Base-by-base conservation (phyloP, 2,888 invertebrate genomes). In the Limulus polyphemus region DNA sequence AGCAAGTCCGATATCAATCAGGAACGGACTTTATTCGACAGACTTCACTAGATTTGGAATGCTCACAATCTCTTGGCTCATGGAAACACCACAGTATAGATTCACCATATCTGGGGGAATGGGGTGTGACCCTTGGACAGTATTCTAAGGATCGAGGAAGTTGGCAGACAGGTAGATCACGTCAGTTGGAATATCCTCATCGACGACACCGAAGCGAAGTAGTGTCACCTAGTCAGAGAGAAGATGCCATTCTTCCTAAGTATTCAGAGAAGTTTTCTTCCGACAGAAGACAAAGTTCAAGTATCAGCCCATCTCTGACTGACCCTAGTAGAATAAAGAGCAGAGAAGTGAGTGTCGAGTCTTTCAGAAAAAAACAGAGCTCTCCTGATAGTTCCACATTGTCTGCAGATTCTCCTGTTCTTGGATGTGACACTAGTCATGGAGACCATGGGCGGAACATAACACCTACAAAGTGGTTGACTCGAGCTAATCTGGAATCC, bases 61-160 rank as follows among this genome's bases (percentile, higher is more conserved):
- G 32, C 7, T 32, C 32, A 32, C 32, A 32, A 68, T 72, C 61
- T 46, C 59, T 62, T 49, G 62, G 62, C 13, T 65, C 65, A 16
- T 63, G 65, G 63, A 65, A 63, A 14, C 65, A 63, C 32, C 63
- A 65, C 48, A 61, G 62, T 14, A 54, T 62, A 17, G 63, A 65
- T 11, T 60, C 61, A 32, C 32, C 32, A 32, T 32, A 32, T 1
- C 32, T 32, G 32, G 32, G 32, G 3, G 32, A 32, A 32, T 32
- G 32, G 32, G 32, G 32, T 32, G 32, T 7, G 7, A 32, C 32
- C 32, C 32, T 32, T 7, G 32, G 32, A 32, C 32, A 32, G 32
- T 32, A 32, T 32, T 32, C 32, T 32, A 32, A 32, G 32, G 32
- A 32, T 32, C 32, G 32, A 32, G 32, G 32, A 32, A 32, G 32